Evolutionary conservation across 2,888 invertebrate species (phyloP).

Genomic region (Suillia variegata): DNA sequence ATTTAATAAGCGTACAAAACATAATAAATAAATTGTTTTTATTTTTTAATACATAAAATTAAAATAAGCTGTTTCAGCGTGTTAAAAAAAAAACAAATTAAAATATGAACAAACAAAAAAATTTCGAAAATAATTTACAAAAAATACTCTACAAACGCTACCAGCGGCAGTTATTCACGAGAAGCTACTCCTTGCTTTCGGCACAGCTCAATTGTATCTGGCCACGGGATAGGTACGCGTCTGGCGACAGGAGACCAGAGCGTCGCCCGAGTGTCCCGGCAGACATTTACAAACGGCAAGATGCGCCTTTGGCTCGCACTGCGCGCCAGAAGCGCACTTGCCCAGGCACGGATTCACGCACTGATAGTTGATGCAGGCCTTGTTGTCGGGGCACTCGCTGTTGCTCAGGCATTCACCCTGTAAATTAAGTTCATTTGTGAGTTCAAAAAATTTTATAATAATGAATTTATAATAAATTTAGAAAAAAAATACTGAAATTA

Average conservation of each 20-base stretch:
- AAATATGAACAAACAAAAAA: neutral
- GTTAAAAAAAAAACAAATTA: neutral
- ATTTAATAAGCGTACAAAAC: neutral
- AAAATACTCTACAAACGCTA: neutral
- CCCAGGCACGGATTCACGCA: constrained; percentile 78
- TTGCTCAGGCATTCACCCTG: constrained; percentile 82
- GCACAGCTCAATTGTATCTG: constrained; percentile 45
- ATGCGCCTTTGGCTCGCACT: constrained; percentile 76
- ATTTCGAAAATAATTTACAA: neutral
- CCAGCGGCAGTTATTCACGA: neutral
- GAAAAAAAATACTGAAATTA: too few species aligned
- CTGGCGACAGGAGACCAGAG: constrained; percentile 66
- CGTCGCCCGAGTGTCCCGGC: constrained; percentile 68
- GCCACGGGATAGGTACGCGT: constrained; percentile 57
- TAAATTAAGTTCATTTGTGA: too few species aligned
- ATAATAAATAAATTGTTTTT: constrained; percentile 3
- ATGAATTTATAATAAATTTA: neutral
- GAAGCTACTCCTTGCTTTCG: neutral
- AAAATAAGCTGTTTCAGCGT: neutral
- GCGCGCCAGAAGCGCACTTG: constrained; percentile 78
- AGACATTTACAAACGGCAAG: constrained; percentile 84
- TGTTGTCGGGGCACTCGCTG: constrained; percentile 74
- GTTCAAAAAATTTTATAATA: neutral
- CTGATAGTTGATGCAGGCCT: constrained; percentile 78
- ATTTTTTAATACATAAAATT: neutral